Percentiles rank a stretch among this genome's conserved stretches.
Evolutionary conservation across 1,140 invertebrate species (phyloP).

Genomic region (Pachypeltis micranthus): DNA sequence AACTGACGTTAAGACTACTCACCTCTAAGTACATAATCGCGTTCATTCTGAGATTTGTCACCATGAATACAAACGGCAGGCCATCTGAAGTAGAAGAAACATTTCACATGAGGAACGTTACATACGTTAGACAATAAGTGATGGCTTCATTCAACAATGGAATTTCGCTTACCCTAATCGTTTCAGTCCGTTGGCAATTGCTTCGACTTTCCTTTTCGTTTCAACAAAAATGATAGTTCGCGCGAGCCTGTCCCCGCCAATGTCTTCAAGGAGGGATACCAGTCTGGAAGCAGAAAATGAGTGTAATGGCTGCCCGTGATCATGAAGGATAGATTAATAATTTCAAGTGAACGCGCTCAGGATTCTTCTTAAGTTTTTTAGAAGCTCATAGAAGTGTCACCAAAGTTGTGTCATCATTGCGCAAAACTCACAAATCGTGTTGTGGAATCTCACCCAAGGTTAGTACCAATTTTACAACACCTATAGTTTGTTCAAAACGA

Average conservation of each 20-base stretch:
- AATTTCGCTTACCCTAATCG: conserved; percentile 50
- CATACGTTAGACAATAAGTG: too few species aligned
- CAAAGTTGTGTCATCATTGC: background rate
- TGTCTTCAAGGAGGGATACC: conserved; percentile 61
- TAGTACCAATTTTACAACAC: background rate
- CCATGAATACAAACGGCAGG: conserved; percentile 92
- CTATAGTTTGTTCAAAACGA: background rate
- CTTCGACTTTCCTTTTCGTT: conserved; percentile 94
- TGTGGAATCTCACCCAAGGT: background rate
- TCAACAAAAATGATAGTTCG: conserved; percentile 96
- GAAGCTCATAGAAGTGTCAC: background rate
- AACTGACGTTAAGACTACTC: conserved; percentile 29
- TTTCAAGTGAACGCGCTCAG: background rate
- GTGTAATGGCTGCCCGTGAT: background rate
- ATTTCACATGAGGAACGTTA: too few species aligned
- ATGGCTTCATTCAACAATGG: background rate
- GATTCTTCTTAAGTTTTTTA: background rate
- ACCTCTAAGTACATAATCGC: conserved; percentile 87
- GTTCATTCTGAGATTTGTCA: conserved; percentile 92
- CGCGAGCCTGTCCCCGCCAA: conserved; percentile 73
- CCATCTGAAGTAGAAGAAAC: conserved; percentile 64
- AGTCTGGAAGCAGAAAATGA: conserved; percentile 17
- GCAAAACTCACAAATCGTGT: background rate
- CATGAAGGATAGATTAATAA: background rate
- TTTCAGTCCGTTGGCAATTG: conserved; percentile 80